Conservation (phyloP, 2,888 invertebrate genomes). For the Scrobipalpa costella region DNA sequence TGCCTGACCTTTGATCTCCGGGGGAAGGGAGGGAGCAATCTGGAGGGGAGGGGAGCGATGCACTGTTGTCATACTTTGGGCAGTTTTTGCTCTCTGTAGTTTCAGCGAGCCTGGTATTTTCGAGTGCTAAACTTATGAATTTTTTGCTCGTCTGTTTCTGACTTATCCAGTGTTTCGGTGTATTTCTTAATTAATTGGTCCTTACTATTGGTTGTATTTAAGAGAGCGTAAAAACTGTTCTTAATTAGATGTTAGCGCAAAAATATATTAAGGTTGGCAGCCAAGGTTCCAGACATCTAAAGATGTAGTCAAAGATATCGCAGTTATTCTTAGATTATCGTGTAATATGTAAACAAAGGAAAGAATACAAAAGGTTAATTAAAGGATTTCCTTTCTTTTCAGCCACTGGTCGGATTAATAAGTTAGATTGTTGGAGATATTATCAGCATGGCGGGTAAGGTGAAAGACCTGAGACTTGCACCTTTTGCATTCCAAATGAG, state of each 20-base stretch:
- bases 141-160: not conserved
- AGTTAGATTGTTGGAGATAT: conserved; percentile 7
- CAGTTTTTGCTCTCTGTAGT: not conserved
- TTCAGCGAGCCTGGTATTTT: not conserved
- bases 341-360: conserved; percentile 8
- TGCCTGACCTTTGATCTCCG: not conserved
- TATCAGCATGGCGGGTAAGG: not conserved
- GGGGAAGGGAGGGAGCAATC: not conserved
- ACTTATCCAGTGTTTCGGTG: not conserved
- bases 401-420: not conserved
- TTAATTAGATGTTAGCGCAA: not conserved
- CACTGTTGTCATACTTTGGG: not conserved
- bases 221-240: not conserved
- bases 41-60: not conserved
- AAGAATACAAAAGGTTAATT: conserved; percentile 11
- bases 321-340: conserved; percentile 1
- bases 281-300: not conserved
- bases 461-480: not conserved
- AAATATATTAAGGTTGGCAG: not conserved
- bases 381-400: not conserved
- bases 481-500: conserved; percentile 9
- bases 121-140: not conserved
- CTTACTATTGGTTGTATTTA: not conserved
- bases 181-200: conserved; percentile 2
- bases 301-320: not conserved